Evolutionary conservation across 2,888 invertebrate species (phyloP), one percentile per base, ranked within the genome.

Genomic region (Callosobruchus maculatus): DNA sequence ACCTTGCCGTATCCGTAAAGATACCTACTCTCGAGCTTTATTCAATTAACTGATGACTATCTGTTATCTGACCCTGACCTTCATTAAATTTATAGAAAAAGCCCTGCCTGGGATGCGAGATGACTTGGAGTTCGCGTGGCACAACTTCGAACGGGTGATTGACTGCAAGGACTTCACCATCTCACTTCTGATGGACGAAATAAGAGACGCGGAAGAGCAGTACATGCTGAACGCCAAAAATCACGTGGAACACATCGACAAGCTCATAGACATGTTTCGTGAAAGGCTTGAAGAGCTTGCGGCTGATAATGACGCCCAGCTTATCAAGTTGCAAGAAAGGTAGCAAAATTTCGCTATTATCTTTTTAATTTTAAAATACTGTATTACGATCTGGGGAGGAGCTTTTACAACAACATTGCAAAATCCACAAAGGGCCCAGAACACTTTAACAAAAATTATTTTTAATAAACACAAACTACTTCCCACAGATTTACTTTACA

Each of bases 121-220:
- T 73, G 87, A 88, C 72, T 73, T 88, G 31, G 84, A 86, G 73
- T 85, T 86, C 70, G 85, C 86, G 0, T 87, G 87, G 87, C 86
- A 85, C 68, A 85, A 85, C 71, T 88, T 89, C 78, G 88, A 89
- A 73, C 84, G 87, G 21, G 82, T 85, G 0, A 78, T 89, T 9
- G 89, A 89, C 78, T 83, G 84, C 31, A 88, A 89, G 78, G 87
- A 89, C 79, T 87, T 88, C 77, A 82, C 83, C 2, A 86, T 87
- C 66, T 85, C 85, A 2, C 75, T 87, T 18, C 80, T 88, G 9
- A 78, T 88, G 83, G 87, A 88, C 22, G 87, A 87, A 73, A 68
- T 89, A 3, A 80, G 81, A 22, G 83, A 85, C 20, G 83, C 87
- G 0, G 86, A 88, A 49, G 84, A 87, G 21, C 88, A 88, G 76